Evolutionary conservation across 2,888 invertebrate species (phyloP), one percentile per base, ranked within the genome.

Genomic region (Lathronympha strigana): DNA sequence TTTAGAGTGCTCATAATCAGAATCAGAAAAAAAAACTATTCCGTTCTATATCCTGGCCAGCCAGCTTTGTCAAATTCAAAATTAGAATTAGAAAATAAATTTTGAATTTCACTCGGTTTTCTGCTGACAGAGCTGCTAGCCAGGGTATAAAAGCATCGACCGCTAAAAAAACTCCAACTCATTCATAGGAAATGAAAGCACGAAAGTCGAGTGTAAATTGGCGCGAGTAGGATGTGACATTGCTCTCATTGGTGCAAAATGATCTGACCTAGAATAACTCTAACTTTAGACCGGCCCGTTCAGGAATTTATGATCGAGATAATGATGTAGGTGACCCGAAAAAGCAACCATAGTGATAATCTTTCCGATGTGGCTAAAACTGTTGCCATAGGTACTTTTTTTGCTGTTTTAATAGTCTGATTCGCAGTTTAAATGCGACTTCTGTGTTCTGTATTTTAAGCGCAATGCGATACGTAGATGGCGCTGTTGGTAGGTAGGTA

Each of bases 321-420:
- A 66, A 54, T 66, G 40, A 66, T 54, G 40, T 66, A 54, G 66
- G 66, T 66, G 60, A 66, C 61, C 66, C 60, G 60, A 66, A 61
- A 63, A 57, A 50, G 28, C 51, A 15, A 51, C 43, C 63, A 64
- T 5, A 43, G 33, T 23, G 25, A 45, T 63, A 43, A 58, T 63
- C 50, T 25, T 31, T 43, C 58, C 13, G 33, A 33, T 45, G 45
- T 51, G 64, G 45, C 58, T 11, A 45, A 55, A 43, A 23, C 57
- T n/a, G n/a, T 23, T 40, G 33, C 51, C 33, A 36, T 25, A 21
- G 15, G 15, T 21, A 4, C 21, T 28, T n/a, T 47, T 47, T 47
- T 19, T 8, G 11, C 6, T 28, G 13, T 13, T 21, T 45, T 23
- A 13, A 21, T 2, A 36, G 13, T 13, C n/a, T 36, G 13, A 33